Conservation (phyloP, 92 coral and sea anemone species). For the Anthopleura xanthogrammica region DNA sequence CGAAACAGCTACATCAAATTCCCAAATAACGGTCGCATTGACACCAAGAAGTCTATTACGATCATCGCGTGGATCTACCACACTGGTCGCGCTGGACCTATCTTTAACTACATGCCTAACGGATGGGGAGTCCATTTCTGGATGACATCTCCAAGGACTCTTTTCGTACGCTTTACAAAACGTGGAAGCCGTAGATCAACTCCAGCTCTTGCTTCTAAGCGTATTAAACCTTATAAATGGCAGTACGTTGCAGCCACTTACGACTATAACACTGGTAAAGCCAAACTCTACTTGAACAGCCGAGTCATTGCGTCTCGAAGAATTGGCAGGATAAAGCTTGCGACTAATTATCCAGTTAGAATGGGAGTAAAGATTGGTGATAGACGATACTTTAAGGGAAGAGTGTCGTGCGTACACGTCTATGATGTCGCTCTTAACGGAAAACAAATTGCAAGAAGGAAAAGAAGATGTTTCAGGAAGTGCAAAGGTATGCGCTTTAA, state of each 20-base stretch:
- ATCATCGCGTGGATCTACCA: slow-evolving; percentile 75
- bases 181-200: slow-evolving; percentile 41
- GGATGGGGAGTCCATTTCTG: slow-evolving; percentile 79
- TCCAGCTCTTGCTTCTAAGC: slow-evolving; percentile 39
- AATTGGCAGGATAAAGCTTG: slow-evolving; percentile 59
- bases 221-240: slow-evolving; percentile 59
- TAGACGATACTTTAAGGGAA: slow-evolving; percentile 64
- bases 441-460: slow-evolving; percentile 78
- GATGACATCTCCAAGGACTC: slow-evolving; percentile 50
- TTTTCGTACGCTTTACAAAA: slow-evolving; percentile 49
- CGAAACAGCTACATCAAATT: slow-evolving; percentile 62
- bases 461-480: slow-evolving; percentile 71
- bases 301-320: slow-evolving; percentile 50
- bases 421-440: slow-evolving; percentile 63
- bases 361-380: slow-evolving; percentile 65
- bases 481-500: slow-evolving; percentile 22
- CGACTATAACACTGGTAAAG: slow-evolving; percentile 52
- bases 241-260: slow-evolving; percentile 74
- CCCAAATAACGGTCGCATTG: slow-evolving; percentile 74
- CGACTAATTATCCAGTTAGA: slow-evolving; percentile 69
- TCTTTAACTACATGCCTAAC: slow-evolving; percentile 70
- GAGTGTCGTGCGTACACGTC: slow-evolving; percentile 74
- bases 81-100: slow-evolving; percentile 58
- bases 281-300: slow-evolving; percentile 59
- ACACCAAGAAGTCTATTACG: slow-evolving; percentile 58